Evolutionary conservation across 2,797 vertebrate genomes (phyloP).

Genomic region (Cephalopachus bancanus): DNA sequence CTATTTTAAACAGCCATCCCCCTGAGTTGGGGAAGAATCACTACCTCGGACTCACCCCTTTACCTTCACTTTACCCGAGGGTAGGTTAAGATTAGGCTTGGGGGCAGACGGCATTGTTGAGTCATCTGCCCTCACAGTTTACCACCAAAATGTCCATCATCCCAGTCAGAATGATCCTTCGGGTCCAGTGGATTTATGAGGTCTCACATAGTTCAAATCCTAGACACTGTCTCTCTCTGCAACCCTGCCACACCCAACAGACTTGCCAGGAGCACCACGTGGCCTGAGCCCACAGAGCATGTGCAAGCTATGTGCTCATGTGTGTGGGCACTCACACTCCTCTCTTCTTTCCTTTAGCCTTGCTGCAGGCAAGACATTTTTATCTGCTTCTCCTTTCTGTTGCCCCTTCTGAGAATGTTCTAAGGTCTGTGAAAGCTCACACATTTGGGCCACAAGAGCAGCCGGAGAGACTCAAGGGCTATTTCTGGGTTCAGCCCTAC

Average conservation of each 20-base stretch:
- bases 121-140: background rate
- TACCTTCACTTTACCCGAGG: background rate
- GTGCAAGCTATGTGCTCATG: rapidly evolving
- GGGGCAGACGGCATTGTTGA: background rate
- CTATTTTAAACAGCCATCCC: background rate
- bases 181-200: background rate
- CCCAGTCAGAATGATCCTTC: background rate
- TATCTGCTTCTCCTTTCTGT: background rate
- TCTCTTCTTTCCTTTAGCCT: background rate
- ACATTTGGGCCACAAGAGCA: background rate
- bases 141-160: background rate
- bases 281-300: background rate
- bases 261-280: background rate
- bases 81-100: background rate
- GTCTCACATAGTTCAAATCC: background rate
- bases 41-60: background rate
- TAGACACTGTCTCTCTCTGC: background rate
- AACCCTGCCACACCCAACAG: no score
- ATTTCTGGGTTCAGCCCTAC: background rate
- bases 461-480: background rate
- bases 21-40: background rate
- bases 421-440: background rate
- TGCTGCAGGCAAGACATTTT: background rate
- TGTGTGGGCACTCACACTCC: background rate
- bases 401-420: background rate